Evolutionary conservation across 1,140 invertebrate genomes (phyloP), one percentile per base, ranked within the genome.

Genomic region (Oryzaephilus surinamensis): DNA sequence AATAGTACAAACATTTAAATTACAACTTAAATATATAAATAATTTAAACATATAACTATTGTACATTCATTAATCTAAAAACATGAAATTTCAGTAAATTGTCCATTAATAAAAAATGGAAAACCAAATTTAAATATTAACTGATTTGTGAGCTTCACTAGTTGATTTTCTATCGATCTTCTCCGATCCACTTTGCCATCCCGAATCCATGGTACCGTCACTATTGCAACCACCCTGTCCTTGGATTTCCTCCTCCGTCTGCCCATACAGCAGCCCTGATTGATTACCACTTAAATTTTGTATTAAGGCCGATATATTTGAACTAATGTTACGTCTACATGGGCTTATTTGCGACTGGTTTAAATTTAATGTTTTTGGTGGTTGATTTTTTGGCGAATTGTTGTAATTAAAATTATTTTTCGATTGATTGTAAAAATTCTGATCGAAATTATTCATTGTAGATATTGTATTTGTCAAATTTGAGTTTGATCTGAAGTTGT

Each of bases 141-240:
- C 50, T n/a, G n/a, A n/a, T n/a, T n/a, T n/a, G n/a, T n/a, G n/a
- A 7, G 46, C 41, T 35, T 48, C 31, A 6, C 30, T 30, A 15
- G 12, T 32, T 15, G 19, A 43, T 24, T 41, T 50, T 27, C 34
- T 41, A 26, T 51, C 57, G 18, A 42, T 43, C 41, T 59, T 60
- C 27, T 62, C 60, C 6, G 58, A 61, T 2, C 57, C 60, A 44
- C 60, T 62, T 30, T 62, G 60, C 60, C 60, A 62, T 13, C 60
- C 60, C n/a, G 58, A 61, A 47, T 62, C 58, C 45, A 60, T 60
- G 0, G 58, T 60, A 13, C 52, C 60, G 39, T 62, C 60, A 43
- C 60, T 62, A 29, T 62, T 58, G 27, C 50, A 55, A 21, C 50
- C 48, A 34, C 39, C 43, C 23, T 46, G 51, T n/a, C 50, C 51